Evolutionary conservation across 1,140 invertebrate species (phyloP).

Genomic region (Penaeus indicus): DNA sequence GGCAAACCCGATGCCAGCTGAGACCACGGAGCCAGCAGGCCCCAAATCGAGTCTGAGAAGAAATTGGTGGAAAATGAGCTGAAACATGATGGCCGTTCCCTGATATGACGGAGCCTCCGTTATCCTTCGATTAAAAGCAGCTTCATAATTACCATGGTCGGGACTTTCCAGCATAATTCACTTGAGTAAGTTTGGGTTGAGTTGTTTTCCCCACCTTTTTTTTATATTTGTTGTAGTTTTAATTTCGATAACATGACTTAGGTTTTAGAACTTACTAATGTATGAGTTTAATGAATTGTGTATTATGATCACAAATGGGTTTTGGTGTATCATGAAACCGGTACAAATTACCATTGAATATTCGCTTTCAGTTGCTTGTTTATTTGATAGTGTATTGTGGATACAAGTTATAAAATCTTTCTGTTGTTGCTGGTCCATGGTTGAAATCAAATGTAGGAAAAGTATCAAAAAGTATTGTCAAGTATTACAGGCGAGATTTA

Average conservation of each 20-base stretch:
- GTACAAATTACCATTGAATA: too few species aligned
- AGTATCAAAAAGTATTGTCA: too few species aligned
- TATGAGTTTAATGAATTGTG: too few species aligned
- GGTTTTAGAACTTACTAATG: too few species aligned
- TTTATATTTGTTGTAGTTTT: background rate
- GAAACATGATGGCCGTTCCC: slow-evolving; percentile 61
- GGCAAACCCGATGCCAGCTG: background rate
- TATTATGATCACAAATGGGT: too few species aligned
- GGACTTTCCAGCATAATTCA: slow-evolving; percentile 61
- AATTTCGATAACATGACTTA: background rate
- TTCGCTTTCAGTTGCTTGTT: too few species aligned
- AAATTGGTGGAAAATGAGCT: slow-evolving; percentile 3
- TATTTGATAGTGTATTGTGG: too few species aligned
- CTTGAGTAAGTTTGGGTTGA: slow-evolving; percentile 44
- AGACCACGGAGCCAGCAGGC: background rate
- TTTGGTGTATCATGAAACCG: too few species aligned
- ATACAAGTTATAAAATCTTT: too few species aligned
- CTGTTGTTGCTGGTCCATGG: too few species aligned
- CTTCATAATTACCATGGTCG: slow-evolving; percentile 55
- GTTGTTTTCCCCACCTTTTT: background rate
- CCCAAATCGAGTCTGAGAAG: background rate
- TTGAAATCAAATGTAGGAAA: too few species aligned
- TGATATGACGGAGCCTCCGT: slow-evolving; percentile 55
- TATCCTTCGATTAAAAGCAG: slow-evolving; percentile 47
- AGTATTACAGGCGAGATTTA: too few species aligned